These are phyloP conservation scores for Hemistola chrysoprasaria DNA, from an alignment of 2,888 invertebrate species.

Conservation along the genomic window DNA sequence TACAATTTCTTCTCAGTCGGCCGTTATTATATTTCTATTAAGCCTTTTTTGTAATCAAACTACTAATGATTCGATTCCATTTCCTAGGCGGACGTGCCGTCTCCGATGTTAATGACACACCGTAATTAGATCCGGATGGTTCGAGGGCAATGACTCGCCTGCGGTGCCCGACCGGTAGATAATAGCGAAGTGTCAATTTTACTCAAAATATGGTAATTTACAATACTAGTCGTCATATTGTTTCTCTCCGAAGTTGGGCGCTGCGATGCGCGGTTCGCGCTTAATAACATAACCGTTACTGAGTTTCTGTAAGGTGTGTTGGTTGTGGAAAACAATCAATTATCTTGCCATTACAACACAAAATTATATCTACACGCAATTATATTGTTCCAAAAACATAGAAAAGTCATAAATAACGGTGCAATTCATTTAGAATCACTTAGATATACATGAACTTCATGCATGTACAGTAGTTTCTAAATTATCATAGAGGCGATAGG, in stretches of 20 bases:
- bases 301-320: slow-evolving; percentile 16
- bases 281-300: slow-evolving; percentile 25
- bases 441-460: slow-evolving; percentile 11
- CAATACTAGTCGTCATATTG: slow-evolving; percentile 55
- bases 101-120: slow-evolving; percentile 78
- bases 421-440: slow-evolving; percentile 21
- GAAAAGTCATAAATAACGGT: slow-evolving; percentile 10
- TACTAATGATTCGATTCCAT: slow-evolving; percentile 83
- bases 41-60: slow-evolving; percentile 83
- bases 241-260: slow-evolving; percentile 39
- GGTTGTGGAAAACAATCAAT: slow-evolving; percentile 21
- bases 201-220: slow-evolving; percentile 76
- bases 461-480: no score
- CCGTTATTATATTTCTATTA: slow-evolving; percentile 83
- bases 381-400: slow-evolving; percentile 14
- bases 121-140: slow-evolving; percentile 82
- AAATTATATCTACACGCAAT: slow-evolving; percentile 20
- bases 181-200: slow-evolving; percentile 76
- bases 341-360: slow-evolving; percentile 28
- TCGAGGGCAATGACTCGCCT: slow-evolving; percentile 71
- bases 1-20: slow-evolving; percentile 79
- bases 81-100: slow-evolving; percentile 81
- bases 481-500: no score
- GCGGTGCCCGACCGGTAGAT: slow-evolving; percentile 69
- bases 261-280: slow-evolving; percentile 34